Percentiles rank a stretch among this genome's conserved stretches.
These are phyloP conservation scores for Cyaniris semiargus DNA, from an alignment of 2,888 invertebrate genomes.

Conservation along the genomic window DNA sequence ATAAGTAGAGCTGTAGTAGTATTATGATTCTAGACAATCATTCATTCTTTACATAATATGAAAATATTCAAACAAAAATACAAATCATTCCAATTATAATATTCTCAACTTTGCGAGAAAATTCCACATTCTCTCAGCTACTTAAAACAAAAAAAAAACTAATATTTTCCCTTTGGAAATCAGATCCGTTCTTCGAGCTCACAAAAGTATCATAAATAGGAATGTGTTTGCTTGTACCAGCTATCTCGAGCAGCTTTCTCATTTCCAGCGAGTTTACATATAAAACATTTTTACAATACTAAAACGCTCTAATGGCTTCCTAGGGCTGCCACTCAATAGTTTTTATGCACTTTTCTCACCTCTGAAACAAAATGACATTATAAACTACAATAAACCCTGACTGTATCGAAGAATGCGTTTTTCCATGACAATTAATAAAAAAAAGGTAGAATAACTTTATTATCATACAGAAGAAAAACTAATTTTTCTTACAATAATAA, in stretches of 20 bases:
- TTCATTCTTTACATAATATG: too few relatives aligned
- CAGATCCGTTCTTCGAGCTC: background rate
- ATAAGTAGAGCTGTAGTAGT: too few relatives aligned
- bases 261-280: constrained; percentile 7
- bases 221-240: constrained; percentile 10
- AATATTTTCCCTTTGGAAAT: background rate
- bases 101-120: background rate
- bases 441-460: too few relatives aligned
- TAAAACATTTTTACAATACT: constrained; percentile 20
- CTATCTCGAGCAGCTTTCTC: background rate
- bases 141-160: background rate
- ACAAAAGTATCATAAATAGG: background rate
- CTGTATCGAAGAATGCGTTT: background rate
- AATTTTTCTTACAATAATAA: too few relatives aligned
- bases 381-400: background rate
- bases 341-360: background rate
- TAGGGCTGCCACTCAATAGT: background rate
- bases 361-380: background rate
- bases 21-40: too few relatives aligned
- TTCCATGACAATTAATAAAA: too few relatives aligned
- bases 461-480: too few relatives aligned
- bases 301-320: constrained; percentile 21
- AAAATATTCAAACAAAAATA: too few relatives aligned
- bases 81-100: background rate
- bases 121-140: background rate